Base-by-base conservation (phyloP, 2,113 vertebrate species). In the Verasper variegatus region DNA sequence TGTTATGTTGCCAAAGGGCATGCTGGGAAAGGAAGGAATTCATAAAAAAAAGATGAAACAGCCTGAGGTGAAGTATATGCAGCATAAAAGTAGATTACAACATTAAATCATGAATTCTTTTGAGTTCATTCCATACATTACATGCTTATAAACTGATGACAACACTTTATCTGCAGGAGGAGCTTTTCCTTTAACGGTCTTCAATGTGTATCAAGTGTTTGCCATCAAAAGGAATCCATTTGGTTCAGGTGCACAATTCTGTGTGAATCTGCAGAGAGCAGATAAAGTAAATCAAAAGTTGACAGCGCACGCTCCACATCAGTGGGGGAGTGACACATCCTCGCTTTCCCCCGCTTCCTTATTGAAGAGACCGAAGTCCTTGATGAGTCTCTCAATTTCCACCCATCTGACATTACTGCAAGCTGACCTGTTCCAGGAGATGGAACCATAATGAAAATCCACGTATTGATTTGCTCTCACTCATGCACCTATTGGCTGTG, bases 381-480 rank as follows among this genome's bases (percentile, higher is more conserved):
- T 85, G 67, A 88, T 69, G 81, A 86, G 83, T 84, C 81, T 89
- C 85, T 91, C 86, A 90, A 84, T 90, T 88, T 90, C 80, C 86
- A 54, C 27, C 40, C 17, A 77, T 90, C 72, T 80, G 81, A 71
- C 79, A 64, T 80, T 47, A 74, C 82, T 61, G 81, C 42, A 52
- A 76, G 68, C 68, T 37, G 45, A 62, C 74, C 71, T 24, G 80
- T 62, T 81, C 62, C 76, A 68, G 88, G 79, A 88, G 87, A 88
- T 86, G 51, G 75, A 74, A 66, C 78, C 64, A 23, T 88, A 89
- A 93, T 90, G 90, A 92, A 89, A 90, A 91, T 81, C 72, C 65
- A 62, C 12, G 3, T 89, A 92, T 93, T 84, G 90, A 92, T 91
- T 87, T 77, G 12, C 79, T 89, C 83, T 89, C 77, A 88, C 73